Base-by-base conservation (phyloP, 2,113 vertebrate species). In the Hydrolagus affinis region DNA sequence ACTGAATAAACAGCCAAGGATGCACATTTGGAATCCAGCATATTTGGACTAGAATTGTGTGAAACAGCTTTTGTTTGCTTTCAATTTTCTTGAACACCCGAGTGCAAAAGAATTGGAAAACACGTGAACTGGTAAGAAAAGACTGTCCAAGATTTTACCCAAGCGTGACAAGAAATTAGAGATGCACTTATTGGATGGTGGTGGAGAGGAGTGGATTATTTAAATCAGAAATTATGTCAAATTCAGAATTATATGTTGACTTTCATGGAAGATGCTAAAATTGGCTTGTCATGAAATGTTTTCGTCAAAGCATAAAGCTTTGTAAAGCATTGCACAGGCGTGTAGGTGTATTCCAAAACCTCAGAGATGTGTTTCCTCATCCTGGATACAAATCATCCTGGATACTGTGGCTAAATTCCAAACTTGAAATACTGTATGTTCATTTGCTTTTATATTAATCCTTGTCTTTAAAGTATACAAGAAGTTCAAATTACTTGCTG, bases 51-150 rank as follows among this genome's bases (percentile, higher is more conserved):
- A 66, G 60, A 14, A 11, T 83, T 62, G 32, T 17, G 23, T 21
- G 66, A 64, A 83, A 9, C 78, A 83, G 60, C 62, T 83, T 12
- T 28, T 66, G 66, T 83, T 83, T 83, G 19, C 25, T 28, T 80
- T 68, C 32, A 68, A 83, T 83, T 83, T 83, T 66, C 62, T 83
- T 83, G 78, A 83, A 66, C 59, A 83, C 25, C 76, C 25, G n/a
- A 30, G 60, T 17, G 28, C 23, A 17, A 7, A 28, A 28, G 23
- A 83, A 30, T 66, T 83, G 30, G 77, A 66, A 60, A 30, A 66
- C 62, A 64, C 57, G 15, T 83, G 59, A 19, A 32, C 11, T 78
- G 23, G 57, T 78, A 59, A 74, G 72, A 60, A 60, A 78, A n/a
- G 3, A 7, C 0, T 23, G 21, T 77, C 56, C 56, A 70, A 21